phyloP scores from a whole-genome alignment of 2,797 vertebrate genomes.

The Chaetophractus vellerosus region DNA sequence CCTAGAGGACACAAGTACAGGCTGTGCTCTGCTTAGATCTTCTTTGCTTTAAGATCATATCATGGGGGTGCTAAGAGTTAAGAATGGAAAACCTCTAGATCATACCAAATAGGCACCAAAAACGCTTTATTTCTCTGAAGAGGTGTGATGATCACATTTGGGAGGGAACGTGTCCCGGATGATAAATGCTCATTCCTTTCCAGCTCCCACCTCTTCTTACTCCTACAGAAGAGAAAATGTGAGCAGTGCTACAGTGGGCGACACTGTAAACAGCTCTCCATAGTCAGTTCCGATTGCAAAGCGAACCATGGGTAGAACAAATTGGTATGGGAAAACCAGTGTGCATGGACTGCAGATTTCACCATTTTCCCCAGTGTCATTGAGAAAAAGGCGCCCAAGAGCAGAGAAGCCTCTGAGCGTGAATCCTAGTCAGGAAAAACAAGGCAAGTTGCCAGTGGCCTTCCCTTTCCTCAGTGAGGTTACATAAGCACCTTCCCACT shows the following conservation, averaged over 20 bases:
- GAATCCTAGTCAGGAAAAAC: conserved; percentile 67
- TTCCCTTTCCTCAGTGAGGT: conserved; percentile 62
- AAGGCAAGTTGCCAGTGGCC: conserved; percentile 58
- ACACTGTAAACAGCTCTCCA: conserved; percentile 24
- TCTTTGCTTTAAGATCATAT: conserved; percentile 64
- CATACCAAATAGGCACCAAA: conserved; percentile 2
- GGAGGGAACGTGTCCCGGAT: conserved; percentile 26
- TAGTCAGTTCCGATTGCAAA: conserved; percentile 56
- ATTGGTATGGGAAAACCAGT: conserved; percentile 45
- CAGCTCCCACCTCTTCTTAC: conserved; percentile 47
- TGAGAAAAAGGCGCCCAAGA: conserved; percentile 69
- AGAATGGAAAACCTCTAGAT: conserved; percentile 44
- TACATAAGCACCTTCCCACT: conserved; percentile 72
- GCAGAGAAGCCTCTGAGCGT: conserved; percentile 8
- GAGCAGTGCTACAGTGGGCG: background rate
- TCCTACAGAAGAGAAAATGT: conserved; percentile 61
- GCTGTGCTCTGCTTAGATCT: conserved; percentile 53
- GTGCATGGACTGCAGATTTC: conserved; percentile 57
- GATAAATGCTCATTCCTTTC: conserved; percentile 63
- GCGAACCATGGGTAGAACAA: conserved; percentile 5
- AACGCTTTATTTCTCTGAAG: conserved; percentile 28
- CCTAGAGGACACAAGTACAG: background rate
- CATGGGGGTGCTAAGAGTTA: background rate
- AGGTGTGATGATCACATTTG: background rate
- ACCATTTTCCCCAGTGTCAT: conserved; percentile 14